Percentiles rank a stretch among this genome's conserved stretches.
These are phyloP conservation scores for Monochamus saltuarius DNA, from an alignment of 1,140 invertebrate genomes.

Conservation along the genomic window DNA sequence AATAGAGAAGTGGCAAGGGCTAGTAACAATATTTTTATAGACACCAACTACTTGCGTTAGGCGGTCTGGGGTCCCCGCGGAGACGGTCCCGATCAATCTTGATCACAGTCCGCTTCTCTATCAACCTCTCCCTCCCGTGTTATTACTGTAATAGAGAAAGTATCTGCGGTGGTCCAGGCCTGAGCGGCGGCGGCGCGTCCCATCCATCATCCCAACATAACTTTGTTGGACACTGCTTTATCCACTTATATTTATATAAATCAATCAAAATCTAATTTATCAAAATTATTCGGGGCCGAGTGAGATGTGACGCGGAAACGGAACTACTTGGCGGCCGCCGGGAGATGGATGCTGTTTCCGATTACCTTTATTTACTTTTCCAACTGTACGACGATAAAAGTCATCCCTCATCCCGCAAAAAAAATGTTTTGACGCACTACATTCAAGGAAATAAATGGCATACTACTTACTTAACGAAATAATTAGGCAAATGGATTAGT, in stretches of 20 bases:
- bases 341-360: too few species aligned
- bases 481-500: too few species aligned
- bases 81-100: conserved; percentile 22
- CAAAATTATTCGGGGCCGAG: conserved; percentile 30
- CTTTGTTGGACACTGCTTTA: conserved; percentile 22
- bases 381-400: too few species aligned
- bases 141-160: conserved; percentile 23
- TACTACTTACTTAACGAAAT: too few species aligned
- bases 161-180: conserved; percentile 21
- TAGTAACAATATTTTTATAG: conserved; percentile 3
- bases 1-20: not conserved
- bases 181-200: conserved; percentile 1
- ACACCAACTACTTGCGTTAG: conserved; percentile 7
- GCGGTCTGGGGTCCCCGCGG: conserved; percentile 1
- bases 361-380: too few species aligned
- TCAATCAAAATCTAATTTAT: conserved; percentile 36
- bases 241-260: conserved; percentile 38
- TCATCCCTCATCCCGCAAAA: too few species aligned
- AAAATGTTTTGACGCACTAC: too few species aligned
- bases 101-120: conserved; percentile 11
- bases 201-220: conserved; percentile 30
- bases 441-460: too few species aligned
- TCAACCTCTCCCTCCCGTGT: conserved; percentile 12
- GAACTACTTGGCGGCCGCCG: conserved; percentile 5
- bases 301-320: conserved; percentile 6